Evolutionary conservation across 2,797 vertebrate species (phyloP), one percentile per base, ranked within the genome.

Genomic region (Poeciliopsis infans): DNA sequence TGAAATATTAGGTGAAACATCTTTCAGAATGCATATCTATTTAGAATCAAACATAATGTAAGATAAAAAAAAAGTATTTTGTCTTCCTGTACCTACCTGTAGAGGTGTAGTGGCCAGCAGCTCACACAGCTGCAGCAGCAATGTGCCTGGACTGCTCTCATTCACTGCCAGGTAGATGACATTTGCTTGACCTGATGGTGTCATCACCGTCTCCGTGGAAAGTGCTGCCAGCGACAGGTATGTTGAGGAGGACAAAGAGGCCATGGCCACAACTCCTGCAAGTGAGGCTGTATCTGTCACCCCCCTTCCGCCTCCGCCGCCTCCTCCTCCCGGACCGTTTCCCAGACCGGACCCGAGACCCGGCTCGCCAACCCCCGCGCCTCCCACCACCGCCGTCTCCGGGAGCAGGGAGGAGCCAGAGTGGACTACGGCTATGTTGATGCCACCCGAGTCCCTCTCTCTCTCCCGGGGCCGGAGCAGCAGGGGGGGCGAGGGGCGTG

Each of bases 41-140:
- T 28, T 45, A 70, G 45, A n/a, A 13, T 18, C 25, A 66, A 2
- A 36, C 25, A 36, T 10, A 39, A 39, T 55, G 33, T 74, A 55
- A 23, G 46, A 20, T 72, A 4, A 18, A 4, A 16, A 23, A 11
- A 4, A 8, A 25, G 7, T 18, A 0, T 13, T 41, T 18, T 31
- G 28, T 39, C 0, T 2, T 2, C 1, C n/a, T 77, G 49, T 47
- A 5, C 39, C 0, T 91, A 95, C 94, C 93, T 99, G 97, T 86
- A 98, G 95, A 0, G 97, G 97, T 55, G 97, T 95, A 84, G 97
- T 97, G 86, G 96, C 97, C 92, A 99, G 96, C 77, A 98, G 96
- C 91, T 98, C 97, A 84, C 97, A 99, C 85, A 98, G 96, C 84
- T 97, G 97, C 87, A 98, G 95, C 88, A 99, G 96, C 33, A 99